phyloP scores from a whole-genome alignment of 2,888 invertebrate genomes.

The Aleiodes testaceus region DNA sequence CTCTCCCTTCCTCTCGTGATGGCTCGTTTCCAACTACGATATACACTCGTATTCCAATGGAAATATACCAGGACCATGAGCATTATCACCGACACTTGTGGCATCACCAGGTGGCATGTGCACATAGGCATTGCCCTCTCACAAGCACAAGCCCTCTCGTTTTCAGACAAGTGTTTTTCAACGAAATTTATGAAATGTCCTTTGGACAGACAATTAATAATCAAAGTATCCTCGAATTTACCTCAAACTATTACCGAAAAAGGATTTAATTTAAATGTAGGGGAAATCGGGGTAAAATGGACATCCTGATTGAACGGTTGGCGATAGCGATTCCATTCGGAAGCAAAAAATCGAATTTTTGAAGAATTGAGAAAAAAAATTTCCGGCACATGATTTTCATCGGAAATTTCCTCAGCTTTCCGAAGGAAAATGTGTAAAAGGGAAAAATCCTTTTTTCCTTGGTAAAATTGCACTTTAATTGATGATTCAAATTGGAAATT shows the following conservation, averaged over 20 bases:
- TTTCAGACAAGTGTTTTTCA: neutral
- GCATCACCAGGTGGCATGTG: conserved; percentile 37
- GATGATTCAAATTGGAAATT: conserved; percentile 7
- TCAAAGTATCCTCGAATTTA: no score
- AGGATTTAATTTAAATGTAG: no score
- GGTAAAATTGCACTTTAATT: neutral
- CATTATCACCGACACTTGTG: conserved; percentile 47
- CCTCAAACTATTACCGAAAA: no score
- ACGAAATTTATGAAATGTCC: conserved; percentile 13
- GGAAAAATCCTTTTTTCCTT: no score
- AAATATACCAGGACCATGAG: conserved; percentile 39
- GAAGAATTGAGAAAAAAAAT: no score
- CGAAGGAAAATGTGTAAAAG: no score
- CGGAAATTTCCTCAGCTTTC: no score
- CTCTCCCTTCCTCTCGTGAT: conserved; percentile 31
- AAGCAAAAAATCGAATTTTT: no score
- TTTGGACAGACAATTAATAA: neutral
- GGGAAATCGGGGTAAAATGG: no score
- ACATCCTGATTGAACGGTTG: no score
- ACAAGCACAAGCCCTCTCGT: neutral
- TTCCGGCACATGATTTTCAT: no score
- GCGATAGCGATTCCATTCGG: no score
- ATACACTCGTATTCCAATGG: conserved; percentile 46
- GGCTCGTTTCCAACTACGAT: conserved; percentile 51
- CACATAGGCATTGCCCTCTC: neutral